A percentile compares a stretch with the other conserved stretches of the same genome.
These are phyloP conservation scores for Melangyna quadrimaculata DNA, from an alignment of 2,888 invertebrate species.

Conservation along the genomic window DNA sequence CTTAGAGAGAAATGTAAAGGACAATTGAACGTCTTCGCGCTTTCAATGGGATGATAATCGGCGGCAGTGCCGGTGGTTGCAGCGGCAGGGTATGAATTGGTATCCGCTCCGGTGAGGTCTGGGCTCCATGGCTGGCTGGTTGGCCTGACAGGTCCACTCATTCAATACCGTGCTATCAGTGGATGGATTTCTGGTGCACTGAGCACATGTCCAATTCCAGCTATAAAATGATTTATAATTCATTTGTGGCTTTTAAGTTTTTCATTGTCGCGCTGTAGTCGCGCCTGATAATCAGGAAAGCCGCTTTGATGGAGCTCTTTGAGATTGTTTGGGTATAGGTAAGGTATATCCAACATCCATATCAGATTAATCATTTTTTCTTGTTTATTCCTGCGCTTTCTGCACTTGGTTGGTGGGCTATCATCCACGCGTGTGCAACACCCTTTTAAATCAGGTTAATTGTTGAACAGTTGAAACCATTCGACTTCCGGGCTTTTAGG, in stretches of 20 bases:
- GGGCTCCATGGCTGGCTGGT: constrained; percentile 50
- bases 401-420: constrained; percentile 41
- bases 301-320: constrained; percentile 2
- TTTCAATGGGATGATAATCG: constrained; percentile 19
- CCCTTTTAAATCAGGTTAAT: constrained; percentile 39
- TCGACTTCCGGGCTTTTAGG: constrained; percentile 73
- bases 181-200: constrained; percentile 68
- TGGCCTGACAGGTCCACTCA: constrained; percentile 62
- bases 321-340: constrained; percentile 2
- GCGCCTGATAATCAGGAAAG: constrained; percentile 19
- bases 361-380: constrained; percentile 30
- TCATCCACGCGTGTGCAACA: constrained; percentile 37
- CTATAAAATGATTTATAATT: constrained; percentile 67
- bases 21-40: constrained; percentile 45
- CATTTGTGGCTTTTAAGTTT: constrained; percentile 67
- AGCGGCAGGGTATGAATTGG: background rate
- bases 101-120: constrained; percentile 43
- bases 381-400: constrained; percentile 14
- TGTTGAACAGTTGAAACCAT: constrained; percentile 67
- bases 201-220: constrained; percentile 62
- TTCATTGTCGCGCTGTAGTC: constrained; percentile 55
- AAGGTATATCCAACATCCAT: too few relatives aligned
- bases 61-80: background rate
- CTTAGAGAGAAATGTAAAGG: constrained; percentile 57
- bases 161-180: constrained; percentile 64